Evolutionary conservation across 2,888 invertebrate species (phyloP).

Genomic region (Seira sanloemensis): DNA sequence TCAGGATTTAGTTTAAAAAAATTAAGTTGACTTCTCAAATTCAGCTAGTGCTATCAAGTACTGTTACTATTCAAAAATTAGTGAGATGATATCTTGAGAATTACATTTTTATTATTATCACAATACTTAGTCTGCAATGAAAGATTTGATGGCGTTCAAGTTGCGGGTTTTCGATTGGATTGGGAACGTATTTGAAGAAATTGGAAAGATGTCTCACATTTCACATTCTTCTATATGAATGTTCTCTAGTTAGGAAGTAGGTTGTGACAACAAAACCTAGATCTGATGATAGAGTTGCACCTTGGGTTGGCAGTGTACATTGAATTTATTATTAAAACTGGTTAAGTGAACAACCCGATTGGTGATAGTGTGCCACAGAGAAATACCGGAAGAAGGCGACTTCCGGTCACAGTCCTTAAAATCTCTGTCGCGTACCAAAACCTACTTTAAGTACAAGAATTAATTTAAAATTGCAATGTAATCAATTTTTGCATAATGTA

Average conservation of each 20-base stretch:
- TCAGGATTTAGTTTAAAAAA: neutral
- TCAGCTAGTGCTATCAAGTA: neutral
- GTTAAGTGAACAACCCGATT: neutral
- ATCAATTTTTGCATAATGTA: neutral
- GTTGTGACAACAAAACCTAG: neutral
- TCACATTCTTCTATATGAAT: neutral
- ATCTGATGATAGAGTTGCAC: neutral
- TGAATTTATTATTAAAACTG: neutral
- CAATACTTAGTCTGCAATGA: neutral
- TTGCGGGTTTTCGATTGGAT: neutral
- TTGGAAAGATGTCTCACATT: neutral
- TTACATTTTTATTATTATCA: neutral
- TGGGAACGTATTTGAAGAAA: neutral
- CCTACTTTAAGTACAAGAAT: neutral
- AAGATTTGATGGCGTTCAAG: neutral
- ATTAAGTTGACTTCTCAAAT: neutral
- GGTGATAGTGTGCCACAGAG: constrained; percentile 1
- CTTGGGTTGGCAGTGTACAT: too few species aligned
- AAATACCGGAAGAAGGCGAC: too few species aligned
- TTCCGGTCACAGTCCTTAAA: too few species aligned
- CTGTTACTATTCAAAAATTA: neutral
- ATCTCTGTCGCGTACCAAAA: neutral
- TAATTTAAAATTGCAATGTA: neutral
- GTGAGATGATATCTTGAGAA: neutral
- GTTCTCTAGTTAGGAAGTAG: neutral